phyloP scores from a whole-genome alignment of 1,140 invertebrate species.

The Apis cerana region DNA sequence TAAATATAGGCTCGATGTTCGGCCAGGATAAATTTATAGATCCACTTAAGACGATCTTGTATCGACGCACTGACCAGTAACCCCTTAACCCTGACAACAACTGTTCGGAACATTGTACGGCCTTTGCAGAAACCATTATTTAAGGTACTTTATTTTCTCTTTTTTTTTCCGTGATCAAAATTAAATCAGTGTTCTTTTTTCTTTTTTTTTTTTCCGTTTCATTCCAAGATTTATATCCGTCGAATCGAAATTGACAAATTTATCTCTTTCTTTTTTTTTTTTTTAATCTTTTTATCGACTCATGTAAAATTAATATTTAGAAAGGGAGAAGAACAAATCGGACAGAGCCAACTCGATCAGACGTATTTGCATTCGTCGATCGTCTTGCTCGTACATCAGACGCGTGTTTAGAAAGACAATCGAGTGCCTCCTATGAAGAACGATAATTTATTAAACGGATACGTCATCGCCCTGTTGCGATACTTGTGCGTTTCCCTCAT shows the following conservation, averaged over 20 bases:
- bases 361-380: constrained; percentile 37
- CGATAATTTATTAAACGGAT: constrained; percentile 76
- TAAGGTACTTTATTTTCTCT: no score
- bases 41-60: constrained; percentile 73
- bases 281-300: not conserved
- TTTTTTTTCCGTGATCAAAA: no score
- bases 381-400: constrained; percentile 69
- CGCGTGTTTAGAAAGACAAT: constrained; percentile 65
- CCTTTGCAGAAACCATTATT: not conserved
- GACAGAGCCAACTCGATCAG: not conserved
- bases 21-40: constrained; percentile 74
- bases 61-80: constrained; percentile 51
- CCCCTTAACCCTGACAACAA: constrained; percentile 43
- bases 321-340: constrained; percentile 3
- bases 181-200: not conserved
- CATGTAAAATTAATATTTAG: not conserved
- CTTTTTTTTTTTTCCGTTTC: not conserved
- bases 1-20: constrained; percentile 79
- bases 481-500: constrained; percentile 72
- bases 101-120: not conserved
- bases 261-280: not conserved
- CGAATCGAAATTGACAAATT: not conserved
- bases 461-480: constrained; percentile 71
- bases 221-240: not conserved
- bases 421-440: constrained; percentile 66